Percentiles rank a stretch among this genome's conserved stretches.
Conservation (phyloP, 2,797 vertebrate species). For the Hippoglossus hippoglossus region DNA sequence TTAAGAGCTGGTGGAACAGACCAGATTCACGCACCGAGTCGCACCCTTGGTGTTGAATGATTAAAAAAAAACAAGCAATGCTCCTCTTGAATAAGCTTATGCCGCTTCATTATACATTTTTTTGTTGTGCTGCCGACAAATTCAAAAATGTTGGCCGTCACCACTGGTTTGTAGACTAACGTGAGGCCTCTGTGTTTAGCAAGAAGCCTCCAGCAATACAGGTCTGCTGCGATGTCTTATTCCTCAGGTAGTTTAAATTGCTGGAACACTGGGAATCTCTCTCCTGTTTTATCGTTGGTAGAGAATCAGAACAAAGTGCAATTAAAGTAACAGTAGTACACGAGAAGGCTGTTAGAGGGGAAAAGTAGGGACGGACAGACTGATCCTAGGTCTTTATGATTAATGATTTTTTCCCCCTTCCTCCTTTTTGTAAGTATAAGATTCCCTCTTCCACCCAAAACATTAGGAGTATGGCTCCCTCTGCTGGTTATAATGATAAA, state of each 20-base stretch:
- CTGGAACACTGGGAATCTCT: conserved; percentile 31
- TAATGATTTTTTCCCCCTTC: conserved; percentile 35
- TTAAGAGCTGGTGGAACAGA: conserved; percentile 10
- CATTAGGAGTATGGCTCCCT: conserved; percentile 62
- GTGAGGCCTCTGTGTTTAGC: conserved; percentile 9
- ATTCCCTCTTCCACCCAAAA: conserved; percentile 34
- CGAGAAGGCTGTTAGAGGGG: conserved; percentile 36
- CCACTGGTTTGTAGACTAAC: conserved; percentile 3
- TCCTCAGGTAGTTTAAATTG: conserved; percentile 33
- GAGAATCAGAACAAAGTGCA: conserved; percentile 67
- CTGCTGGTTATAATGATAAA: conserved; percentile 61
- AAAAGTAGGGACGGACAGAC: conserved; percentile 37
- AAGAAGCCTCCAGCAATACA: conserved; percentile 2
- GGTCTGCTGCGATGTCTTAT: not conserved
- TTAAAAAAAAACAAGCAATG: conserved; percentile 6
- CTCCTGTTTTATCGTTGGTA: conserved; percentile 23
- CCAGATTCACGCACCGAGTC: conserved; percentile 11
- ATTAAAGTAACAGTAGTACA: conserved; percentile 64
- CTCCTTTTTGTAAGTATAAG: conserved; percentile 25
- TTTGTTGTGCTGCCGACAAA: conserved; percentile 5
- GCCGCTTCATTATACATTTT: conserved; percentile 2
- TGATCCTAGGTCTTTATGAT: conserved; percentile 33
- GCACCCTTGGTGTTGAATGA: conserved; percentile 18
- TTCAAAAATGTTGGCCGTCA: conserved; percentile 4
- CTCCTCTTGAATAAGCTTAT: conserved; percentile 22